Conservation (phyloP, 2,113 vertebrate species). For the Mirza zaza region DNA sequence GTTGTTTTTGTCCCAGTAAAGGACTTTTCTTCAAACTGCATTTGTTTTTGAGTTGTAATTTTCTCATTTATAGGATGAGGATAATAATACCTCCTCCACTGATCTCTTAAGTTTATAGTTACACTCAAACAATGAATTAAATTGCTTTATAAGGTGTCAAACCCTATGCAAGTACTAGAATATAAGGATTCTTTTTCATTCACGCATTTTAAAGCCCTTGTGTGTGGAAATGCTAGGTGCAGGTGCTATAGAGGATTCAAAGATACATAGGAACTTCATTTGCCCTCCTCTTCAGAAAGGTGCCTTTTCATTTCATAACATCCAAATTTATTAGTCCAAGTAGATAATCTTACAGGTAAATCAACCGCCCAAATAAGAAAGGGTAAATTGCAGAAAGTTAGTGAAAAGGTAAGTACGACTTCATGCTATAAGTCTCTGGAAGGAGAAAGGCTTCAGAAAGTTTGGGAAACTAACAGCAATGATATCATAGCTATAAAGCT, state of each 20-base stretch:
- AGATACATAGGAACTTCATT: background rate
- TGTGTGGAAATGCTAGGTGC: background rate
- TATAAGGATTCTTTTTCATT: background rate
- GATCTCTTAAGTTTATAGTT: constrained; percentile 29
- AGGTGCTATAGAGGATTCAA: background rate
- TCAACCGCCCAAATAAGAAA: background rate
- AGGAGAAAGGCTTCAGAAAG: background rate
- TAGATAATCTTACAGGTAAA: background rate
- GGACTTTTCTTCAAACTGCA: constrained; percentile 18
- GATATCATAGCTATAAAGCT: background rate
- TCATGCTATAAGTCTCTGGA: background rate
- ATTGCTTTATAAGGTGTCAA: constrained; percentile 12
- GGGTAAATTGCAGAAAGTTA: background rate
- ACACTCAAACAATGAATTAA: background rate
- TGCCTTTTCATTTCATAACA: constrained; percentile 7
- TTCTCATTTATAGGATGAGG: background rate
- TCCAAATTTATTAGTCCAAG: background rate
- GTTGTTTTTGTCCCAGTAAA: background rate
- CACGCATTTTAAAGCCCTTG: background rate
- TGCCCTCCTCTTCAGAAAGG: background rate
- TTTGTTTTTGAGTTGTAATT: constrained; percentile 16
- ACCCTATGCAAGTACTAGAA: background rate
- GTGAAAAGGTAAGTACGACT: background rate
- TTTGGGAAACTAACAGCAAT: background rate
- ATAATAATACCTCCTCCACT: background rate